Evolutionary conservation across 2,888 invertebrate species (phyloP).

Genomic region (Lithophane leautieri): DNA sequence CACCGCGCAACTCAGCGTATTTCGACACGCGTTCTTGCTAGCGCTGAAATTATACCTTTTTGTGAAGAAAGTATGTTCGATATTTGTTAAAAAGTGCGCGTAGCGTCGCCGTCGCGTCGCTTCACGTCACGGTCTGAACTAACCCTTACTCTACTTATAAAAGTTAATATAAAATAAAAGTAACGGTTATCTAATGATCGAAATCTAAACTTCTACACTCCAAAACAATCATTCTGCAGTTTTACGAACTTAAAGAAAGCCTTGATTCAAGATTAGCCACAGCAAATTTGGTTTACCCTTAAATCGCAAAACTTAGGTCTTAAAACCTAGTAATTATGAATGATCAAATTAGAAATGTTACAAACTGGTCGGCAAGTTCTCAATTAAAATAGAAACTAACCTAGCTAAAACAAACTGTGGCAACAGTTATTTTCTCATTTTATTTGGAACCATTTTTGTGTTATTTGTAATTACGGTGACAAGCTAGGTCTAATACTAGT

Average conservation of each 20-base stretch:
- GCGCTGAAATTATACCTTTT: too few species aligned
- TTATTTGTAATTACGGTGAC: neutral
- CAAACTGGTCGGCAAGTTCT: slow-evolving; percentile 15
- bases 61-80: too few species aligned
- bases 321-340: slow-evolving; percentile 18
- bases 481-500: neutral
- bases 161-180: neutral
- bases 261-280: neutral
- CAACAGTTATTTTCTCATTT: slow-evolving; percentile 13
- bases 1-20: too few species aligned
- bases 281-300: slow-evolving; percentile 18
- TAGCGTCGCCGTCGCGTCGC: too few species aligned
- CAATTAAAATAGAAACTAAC: slow-evolving; percentile 16
- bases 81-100: too few species aligned
- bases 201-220: neutral
- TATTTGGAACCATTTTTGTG: neutral
- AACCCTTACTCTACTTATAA: too few species aligned
- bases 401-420: slow-evolving; percentile 1
- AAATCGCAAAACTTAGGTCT: slow-evolving; percentile 23
- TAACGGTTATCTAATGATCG: neutral
- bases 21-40: too few species aligned
- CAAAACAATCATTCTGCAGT: too few species aligned
- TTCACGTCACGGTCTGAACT: too few species aligned
- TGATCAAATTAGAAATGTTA: slow-evolving; percentile 34
- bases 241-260: neutral